Conservation (phyloP, 2,797 vertebrate genomes). For the Enteromius paludinosus region DNA sequence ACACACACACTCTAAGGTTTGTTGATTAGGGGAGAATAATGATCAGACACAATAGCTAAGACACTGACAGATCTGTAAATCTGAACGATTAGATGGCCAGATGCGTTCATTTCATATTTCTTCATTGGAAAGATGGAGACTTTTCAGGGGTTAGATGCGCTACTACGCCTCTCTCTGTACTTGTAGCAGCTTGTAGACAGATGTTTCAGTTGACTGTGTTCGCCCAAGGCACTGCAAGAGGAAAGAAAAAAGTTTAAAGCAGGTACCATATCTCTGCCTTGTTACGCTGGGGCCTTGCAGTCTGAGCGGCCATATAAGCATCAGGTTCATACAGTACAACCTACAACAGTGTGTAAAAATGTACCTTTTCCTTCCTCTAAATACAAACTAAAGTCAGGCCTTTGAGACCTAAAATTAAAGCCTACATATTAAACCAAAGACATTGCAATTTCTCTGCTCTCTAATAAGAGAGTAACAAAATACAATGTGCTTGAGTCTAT, state of each 20-base stretch:
- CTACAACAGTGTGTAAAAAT: neutral
- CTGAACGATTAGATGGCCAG: constrained; percentile 12
- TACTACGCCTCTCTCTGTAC: constrained; percentile 24
- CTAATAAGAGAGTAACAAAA: constrained; percentile 28
- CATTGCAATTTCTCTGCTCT: neutral
- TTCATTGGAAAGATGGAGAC: constrained; percentile 20
- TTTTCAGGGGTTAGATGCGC: constrained; percentile 38
- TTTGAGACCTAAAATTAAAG: neutral
- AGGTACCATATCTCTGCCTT: constrained; percentile 48
- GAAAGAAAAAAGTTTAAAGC: constrained; percentile 30
- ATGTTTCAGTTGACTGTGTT: constrained; percentile 51
- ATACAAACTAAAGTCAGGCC: neutral
- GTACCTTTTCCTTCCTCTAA: neutral
- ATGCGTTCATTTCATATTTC: constrained; percentile 26
- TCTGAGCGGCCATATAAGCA: constrained; percentile 28
- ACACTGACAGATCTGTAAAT: constrained; percentile 2
- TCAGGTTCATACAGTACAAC: neutral
- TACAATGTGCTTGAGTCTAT: neutral
- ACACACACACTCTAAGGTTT: neutral
- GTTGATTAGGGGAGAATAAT: neutral
- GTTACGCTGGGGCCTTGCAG: constrained; percentile 30
- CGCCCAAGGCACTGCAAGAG: constrained; percentile 44
- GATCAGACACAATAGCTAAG: neutral
- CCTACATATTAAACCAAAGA: constrained; percentile 12
- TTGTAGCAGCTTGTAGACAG: constrained; percentile 65